A percentile compares a stretch with the other conserved stretches of the same genome.
Conservation (phyloP, 2,113 vertebrate species). For the Amia ocellicauda region DNA sequence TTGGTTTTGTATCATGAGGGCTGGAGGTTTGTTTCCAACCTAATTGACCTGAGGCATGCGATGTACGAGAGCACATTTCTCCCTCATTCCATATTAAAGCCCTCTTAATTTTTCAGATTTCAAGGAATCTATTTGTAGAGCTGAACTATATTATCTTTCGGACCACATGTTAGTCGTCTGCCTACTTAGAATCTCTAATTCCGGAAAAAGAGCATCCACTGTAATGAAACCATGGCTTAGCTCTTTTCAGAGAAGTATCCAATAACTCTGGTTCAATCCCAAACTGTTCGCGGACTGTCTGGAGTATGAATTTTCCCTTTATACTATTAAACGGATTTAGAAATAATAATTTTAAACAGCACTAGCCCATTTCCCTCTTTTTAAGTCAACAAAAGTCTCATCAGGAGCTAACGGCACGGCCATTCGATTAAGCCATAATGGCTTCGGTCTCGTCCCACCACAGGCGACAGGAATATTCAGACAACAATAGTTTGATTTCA, state of each 20-base stretch:
- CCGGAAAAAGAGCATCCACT: constrained; percentile 9
- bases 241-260: constrained; percentile 5
- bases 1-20: neutral
- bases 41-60: neutral
- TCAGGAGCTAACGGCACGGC: no score
- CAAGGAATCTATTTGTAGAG: neutral
- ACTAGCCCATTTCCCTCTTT: no score
- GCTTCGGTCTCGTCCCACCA: no score
- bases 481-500: no score
- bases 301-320: constrained; percentile 12
- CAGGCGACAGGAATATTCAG: no score
- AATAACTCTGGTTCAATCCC: constrained; percentile 14
- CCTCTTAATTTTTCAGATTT: constrained; percentile 8
- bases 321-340: constrained; percentile 10
- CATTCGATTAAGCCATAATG: no score
- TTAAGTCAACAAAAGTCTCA: neutral
- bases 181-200: neutral
- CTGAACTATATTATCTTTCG: constrained; percentile 11
- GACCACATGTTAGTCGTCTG: neutral
- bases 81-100: constrained; percentile 1
- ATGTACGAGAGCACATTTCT: neutral
- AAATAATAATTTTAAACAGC: neutral
- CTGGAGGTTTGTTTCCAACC: neutral
- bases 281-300: constrained; percentile 5
- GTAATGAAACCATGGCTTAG: constrained; percentile 14